Conservation (phyloP, 2,113 vertebrate species). For the Phasianus colchicus region DNA sequence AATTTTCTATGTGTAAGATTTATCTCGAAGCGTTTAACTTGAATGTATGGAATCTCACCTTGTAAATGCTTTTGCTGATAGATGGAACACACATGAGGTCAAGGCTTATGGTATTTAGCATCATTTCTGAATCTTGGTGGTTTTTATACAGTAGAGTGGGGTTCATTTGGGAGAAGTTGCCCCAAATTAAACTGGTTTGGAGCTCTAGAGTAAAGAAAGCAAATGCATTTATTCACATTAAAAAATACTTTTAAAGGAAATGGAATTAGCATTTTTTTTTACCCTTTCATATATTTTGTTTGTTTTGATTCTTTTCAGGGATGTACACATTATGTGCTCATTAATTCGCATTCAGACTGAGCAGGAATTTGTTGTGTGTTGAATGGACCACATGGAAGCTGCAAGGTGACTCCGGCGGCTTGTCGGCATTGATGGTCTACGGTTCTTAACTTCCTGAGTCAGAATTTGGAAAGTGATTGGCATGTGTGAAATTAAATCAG, state of each 20-base stretch:
- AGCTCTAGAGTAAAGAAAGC: not conserved
- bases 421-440: not conserved
- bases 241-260: not conserved
- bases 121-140: not conserved
- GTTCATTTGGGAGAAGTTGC: not conserved
- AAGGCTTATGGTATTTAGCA: not conserved
- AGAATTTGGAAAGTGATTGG: constrained; percentile 46
- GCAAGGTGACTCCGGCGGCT: constrained; percentile 11
- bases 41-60: not conserved
- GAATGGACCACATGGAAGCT: not conserved
- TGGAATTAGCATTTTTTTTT: not conserved
- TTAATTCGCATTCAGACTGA: not conserved
- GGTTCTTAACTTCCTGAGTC: constrained; percentile 16
- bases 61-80: not conserved
- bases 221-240: not conserved
- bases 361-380: not conserved
- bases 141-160: not conserved
- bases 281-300: not conserved
- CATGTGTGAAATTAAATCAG: constrained; percentile 64
- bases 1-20: not conserved
- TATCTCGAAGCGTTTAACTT: not conserved
- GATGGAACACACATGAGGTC: not conserved
- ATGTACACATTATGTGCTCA: not conserved
- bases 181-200: not conserved
- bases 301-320: not conserved